Conservation (phyloP, 1,140 invertebrate genomes). For the Drosophila bipectinata region DNA sequence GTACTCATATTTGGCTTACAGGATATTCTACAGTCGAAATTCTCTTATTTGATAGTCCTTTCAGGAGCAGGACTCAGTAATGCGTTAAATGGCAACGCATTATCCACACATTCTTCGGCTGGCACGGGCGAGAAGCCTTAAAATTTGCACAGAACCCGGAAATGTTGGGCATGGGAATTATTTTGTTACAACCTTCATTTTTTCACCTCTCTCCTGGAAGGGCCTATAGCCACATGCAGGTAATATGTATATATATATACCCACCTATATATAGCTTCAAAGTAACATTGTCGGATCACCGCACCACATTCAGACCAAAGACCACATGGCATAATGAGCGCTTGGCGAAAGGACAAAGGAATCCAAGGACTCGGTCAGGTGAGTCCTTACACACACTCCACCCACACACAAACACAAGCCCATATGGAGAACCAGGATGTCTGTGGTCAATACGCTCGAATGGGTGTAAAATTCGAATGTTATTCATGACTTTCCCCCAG, state of each 20-base stretch:
- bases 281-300: conserved; percentile 47
- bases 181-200: conserved; percentile 50
- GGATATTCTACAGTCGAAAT: conserved; percentile 1
- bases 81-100: conserved; percentile 70
- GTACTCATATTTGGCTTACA: too few relatives aligned
- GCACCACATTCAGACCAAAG: conserved; percentile 56
- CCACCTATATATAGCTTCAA: conserved; percentile 45
- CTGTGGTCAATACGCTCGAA: conserved; percentile 36
- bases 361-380: conserved; percentile 30
- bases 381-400: conserved; percentile 3
- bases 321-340: conserved; percentile 73
- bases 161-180: conserved; percentile 50
- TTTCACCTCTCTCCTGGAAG: conserved; percentile 2
- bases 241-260: conserved; percentile 1
- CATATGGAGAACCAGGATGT: conserved; percentile 21
- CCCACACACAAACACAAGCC: too few relatives aligned
- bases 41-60: neutral
- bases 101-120: conserved; percentile 54
- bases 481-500: conserved; percentile 7
- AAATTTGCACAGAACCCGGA: conserved; percentile 53
- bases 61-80: conserved; percentile 33
- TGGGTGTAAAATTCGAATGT: conserved; percentile 51
- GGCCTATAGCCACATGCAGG: conserved; percentile 10
- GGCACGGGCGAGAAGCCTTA: conserved; percentile 51
- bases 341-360: conserved; percentile 39